A percentile compares a stretch with the other conserved stretches of the same genome.
Conservation (phyloP, 2,797 vertebrate species). For the Agapornis canus region DNA sequence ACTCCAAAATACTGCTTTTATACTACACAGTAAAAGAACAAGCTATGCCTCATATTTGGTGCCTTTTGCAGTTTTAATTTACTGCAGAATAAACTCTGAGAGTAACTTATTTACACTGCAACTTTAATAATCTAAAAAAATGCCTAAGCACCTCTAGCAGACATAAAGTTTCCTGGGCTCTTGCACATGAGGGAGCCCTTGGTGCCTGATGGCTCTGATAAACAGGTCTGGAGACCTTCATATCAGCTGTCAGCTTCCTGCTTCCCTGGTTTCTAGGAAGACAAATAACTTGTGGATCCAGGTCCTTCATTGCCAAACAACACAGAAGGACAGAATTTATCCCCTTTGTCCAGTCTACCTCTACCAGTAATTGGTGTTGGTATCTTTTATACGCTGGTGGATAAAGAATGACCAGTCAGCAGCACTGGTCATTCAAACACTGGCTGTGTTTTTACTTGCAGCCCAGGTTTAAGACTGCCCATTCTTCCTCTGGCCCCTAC, state of each 20-base stretch:
- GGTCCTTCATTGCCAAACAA: background rate
- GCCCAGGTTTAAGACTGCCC: background rate
- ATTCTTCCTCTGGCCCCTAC: background rate
- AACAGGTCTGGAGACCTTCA: background rate
- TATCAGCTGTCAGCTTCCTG: background rate
- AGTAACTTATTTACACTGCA: background rate
- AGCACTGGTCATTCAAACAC: background rate
- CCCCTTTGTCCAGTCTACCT: background rate
- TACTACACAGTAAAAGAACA: background rate
- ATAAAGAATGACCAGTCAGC: background rate
- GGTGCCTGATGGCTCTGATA: rapidly evolving
- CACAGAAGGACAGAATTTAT: background rate
- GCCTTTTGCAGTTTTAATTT: background rate
- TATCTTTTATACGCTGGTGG: background rate
- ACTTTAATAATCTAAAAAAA: background rate
- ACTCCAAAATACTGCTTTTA: background rate
- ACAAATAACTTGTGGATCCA: background rate
- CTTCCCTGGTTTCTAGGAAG: background rate
- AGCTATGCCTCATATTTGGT: background rate
- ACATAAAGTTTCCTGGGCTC: background rate
- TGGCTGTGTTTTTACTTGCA: background rate
- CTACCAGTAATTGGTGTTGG: background rate
- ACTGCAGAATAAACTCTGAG: background rate
- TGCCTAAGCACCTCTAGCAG: background rate
- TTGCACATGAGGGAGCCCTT: rapidly evolving